Base-by-base conservation (phyloP, 2,888 invertebrate genomes). In the Lamproptera curius region DNA sequence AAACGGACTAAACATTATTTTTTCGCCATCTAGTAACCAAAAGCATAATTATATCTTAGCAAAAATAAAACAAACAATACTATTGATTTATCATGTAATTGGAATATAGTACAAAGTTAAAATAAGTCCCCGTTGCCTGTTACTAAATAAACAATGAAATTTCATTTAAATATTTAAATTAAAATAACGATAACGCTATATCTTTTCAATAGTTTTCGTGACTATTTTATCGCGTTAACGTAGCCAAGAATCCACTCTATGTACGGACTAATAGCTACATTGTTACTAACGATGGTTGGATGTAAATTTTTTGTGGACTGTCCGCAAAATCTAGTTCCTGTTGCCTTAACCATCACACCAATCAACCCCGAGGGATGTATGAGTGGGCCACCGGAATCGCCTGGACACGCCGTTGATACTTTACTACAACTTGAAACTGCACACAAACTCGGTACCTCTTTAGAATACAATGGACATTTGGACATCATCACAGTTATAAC, bases 331-430 rank as follows among this genome's bases (percentile, higher is more conserved):
- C 3, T 11, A 1, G 36, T 20, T 1, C 0, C 0, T n/a, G 6
- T 11, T 9, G 16, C 33, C 4, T 14, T 8, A 6, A 42, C 42
- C 31, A 31, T 10, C 13, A 47, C 33, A 16, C 23, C 47, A 16
- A 42, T 15, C 11, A 37, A 16, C 1, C 47, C 47, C 10, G 47
- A 42, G 1, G 31, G 2, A 31, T 42, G 47, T n/a, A 42, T 37
- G 8, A 47, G 20, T 1, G 42, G 42, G 2, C 47, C 47, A 11
- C 42, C 47, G 9, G 47, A 47, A 33, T 47, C 47, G 1, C 47
- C 42, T 2, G 6, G 2, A 26, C 47, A 47, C 1, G n/a, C 13
- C 2, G n/a, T 23, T 3, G 6, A 11, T 33, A 0, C 15, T 13
- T 10, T 1, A 6, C n/a, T 23, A 31, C 47, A 47, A 13, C 3